These are phyloP conservation scores for Limnephilus auricula DNA, from an alignment of 2,888 invertebrate genomes.

Conservation along the genomic window DNA sequence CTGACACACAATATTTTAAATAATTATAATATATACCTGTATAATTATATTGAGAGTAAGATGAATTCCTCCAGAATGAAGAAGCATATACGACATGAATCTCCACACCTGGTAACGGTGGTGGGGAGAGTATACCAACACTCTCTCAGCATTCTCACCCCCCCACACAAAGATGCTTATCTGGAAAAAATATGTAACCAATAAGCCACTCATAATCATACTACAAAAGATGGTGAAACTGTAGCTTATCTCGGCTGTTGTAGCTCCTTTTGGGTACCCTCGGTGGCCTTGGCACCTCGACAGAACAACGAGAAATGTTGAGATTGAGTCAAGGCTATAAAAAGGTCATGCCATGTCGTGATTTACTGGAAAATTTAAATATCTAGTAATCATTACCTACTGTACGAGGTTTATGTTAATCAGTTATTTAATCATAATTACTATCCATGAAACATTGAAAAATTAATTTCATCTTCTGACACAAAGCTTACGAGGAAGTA, in stretches of 20 bases:
- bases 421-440: background rate
- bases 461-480: background rate
- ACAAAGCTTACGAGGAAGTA: background rate
- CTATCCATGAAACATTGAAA: background rate
- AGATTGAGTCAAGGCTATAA: background rate
- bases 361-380: background rate
- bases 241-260: background rate
- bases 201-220: background rate
- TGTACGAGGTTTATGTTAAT: background rate
- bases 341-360: background rate
- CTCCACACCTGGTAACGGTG: slow-evolving; percentile 87
- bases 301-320: background rate
- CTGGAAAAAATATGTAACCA: slow-evolving; percentile 48
- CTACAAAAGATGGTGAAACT: background rate
- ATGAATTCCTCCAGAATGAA: slow-evolving; percentile 88
- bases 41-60: slow-evolving; percentile 86
- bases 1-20: no score
- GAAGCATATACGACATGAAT: slow-evolving; percentile 86
- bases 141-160: slow-evolving; percentile 31
- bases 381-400: background rate
- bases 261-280: background rate
- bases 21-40: slow-evolving; percentile 79
- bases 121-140: slow-evolving; percentile 71
- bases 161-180: slow-evolving; percentile 64
- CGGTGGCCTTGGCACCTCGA: background rate